phyloP scores from a whole-genome alignment of 1,140 invertebrate genomes.

The Leptinotarsa undecemlineata region DNA sequence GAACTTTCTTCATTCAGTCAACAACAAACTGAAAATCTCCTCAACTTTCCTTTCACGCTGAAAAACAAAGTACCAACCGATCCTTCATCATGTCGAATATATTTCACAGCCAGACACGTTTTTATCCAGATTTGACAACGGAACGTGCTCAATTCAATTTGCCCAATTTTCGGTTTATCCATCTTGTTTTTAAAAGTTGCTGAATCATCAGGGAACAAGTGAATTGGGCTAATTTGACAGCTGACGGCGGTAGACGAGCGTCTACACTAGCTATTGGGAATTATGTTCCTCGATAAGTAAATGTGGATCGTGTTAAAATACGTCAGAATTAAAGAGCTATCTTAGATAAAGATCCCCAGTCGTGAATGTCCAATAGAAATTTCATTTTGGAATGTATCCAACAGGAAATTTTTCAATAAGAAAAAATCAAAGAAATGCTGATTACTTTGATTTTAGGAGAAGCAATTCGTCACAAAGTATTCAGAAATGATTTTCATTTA shows the following conservation, averaged over 20 bases:
- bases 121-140: neutral
- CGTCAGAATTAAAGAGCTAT: neutral
- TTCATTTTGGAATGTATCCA: too few relatives aligned
- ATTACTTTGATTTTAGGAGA: too few relatives aligned
- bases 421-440: too few relatives aligned
- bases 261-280: neutral
- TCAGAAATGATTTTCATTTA: too few relatives aligned
- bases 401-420: too few relatives aligned
- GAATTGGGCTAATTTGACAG: neutral
- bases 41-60: too few relatives aligned
- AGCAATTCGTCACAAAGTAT: too few relatives aligned
- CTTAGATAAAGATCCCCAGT: too few relatives aligned
- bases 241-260: neutral
- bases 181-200: conserved; percentile 7
- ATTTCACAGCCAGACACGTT: neutral
- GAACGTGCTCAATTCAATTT: neutral
- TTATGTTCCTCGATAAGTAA: neutral
- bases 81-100: neutral
- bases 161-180: neutral
- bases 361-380: too few relatives aligned
- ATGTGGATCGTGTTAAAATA: neutral
- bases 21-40: too few relatives aligned
- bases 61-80: neutral
- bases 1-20: too few relatives aligned
- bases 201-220: neutral